Evolutionary conservation across 2,113 vertebrate genomes (phyloP), one percentile per base, ranked within the genome.

Genomic region (Rhinolophus sinicus): DNA sequence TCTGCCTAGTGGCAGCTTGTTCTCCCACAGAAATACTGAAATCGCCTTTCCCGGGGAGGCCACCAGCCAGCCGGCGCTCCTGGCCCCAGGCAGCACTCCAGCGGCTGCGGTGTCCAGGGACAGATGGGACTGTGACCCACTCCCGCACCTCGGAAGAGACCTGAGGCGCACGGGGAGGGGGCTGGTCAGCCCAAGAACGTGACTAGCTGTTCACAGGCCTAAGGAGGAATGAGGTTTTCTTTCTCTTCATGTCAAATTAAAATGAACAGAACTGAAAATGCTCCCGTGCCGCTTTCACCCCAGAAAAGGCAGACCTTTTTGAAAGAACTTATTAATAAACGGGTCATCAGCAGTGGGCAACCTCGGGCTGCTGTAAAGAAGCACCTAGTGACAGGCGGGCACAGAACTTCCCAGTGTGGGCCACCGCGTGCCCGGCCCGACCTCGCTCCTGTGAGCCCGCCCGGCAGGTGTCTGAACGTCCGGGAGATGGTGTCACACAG

Each of bases 151-250:
- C 10, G 0, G n/a, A n/a, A 65, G 15, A 26, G 33, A 11, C 54
- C 62, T 9, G 22, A 33, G 35, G n/a, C 77, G 2, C 0, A 1
- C 0, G 2, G 13, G 30, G 2, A 8, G 11, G 38, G 10, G 9
- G 26, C 12, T 3, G 11, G 3, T 0, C 10, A 2, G 35, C 76
- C 40, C 44, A 44, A 44, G 40, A 3, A 5, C 16, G 2, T 0
- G 2, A n/a, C 47, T 3, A 5, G 15, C 54, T 2, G 0, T 7
- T 14, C 0, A 16, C 80, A 2, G 14, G 47, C 81, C 33, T 30
- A 2, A 21, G 13, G 14, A 67, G 24, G 5, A 77, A 21, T 21
- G 1, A 8, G 24, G 24, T 4, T 15, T 44, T 28, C 28, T 21
- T 19, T 21, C 22, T 54, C 70, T 64, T 33, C 22, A 44, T 0